These are phyloP conservation scores for Hylaeus anthracinus DNA, from an alignment of 1,140 invertebrate species.

Conservation along the genomic window DNA sequence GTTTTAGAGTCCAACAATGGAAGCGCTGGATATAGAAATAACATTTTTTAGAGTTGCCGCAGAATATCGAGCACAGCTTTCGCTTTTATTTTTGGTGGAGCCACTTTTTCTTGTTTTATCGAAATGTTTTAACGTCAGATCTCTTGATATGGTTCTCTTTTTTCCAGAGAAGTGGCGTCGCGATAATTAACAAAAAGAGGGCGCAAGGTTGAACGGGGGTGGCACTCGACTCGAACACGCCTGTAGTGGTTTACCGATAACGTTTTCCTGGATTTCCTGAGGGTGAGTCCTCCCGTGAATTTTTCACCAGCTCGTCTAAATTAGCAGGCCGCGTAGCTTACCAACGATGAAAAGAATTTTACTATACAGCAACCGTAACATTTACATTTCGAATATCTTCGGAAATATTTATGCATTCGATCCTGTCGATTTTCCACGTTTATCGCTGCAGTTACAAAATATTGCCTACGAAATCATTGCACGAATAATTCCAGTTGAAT, in stretches of 20 bases:
- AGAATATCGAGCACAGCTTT: neutral
- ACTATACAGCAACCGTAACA: no score
- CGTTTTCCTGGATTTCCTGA: conserved; percentile 7
- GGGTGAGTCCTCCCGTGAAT: neutral
- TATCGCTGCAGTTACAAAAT: no score
- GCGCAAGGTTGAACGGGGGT: conserved; percentile 20
- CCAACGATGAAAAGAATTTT: no score
- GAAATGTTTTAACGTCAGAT: conserved; percentile 7
- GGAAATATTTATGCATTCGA: no score
- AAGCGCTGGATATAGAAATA: no score
- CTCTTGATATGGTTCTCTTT: conserved; percentile 7
- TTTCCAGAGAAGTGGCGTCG: conserved; percentile 33
- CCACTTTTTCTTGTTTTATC: neutral
- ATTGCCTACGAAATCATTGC: no score
- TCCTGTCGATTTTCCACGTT: no score
- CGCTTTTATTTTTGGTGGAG: neutral
- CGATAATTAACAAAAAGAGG: conserved; percentile 29
- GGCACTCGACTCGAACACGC: conserved; percentile 34
- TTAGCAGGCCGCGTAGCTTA: neutral
- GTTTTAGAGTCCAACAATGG: no score
- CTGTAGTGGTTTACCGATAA: conserved; percentile 23
- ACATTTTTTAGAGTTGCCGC: no score
- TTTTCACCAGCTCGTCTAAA: neutral
- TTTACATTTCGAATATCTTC: no score
- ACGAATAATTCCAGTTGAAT: no score